Evolutionary conservation across 1,140 invertebrate genomes (phyloP).

Genomic region (Agrypnia vestita): DNA sequence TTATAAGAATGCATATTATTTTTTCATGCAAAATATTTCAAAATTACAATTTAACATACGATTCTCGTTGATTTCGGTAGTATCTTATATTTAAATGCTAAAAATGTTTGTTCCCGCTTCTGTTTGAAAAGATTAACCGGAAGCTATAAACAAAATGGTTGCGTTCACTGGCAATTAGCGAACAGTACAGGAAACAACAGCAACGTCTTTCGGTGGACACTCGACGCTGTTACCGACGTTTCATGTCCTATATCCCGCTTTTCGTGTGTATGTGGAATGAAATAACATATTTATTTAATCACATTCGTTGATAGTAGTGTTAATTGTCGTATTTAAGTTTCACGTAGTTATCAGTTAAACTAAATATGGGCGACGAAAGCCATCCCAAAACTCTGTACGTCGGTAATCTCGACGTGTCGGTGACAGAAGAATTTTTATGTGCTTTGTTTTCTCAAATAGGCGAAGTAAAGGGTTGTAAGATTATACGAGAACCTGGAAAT

Average conservation of each 20-base stretch:
- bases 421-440: conserved; percentile 95
- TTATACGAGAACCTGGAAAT: conserved; percentile 96
- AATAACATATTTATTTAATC: conserved; percentile 69
- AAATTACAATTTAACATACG: too few relatives aligned
- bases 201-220: conserved; percentile 73
- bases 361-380: conserved; percentile 82
- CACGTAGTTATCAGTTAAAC: conserved; percentile 70
- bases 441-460: conserved; percentile 97
- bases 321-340: conserved; percentile 73
- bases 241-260: conserved; percentile 73
- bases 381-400: conserved; percentile 94
- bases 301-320: conserved; percentile 64
- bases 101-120: conserved; percentile 63
- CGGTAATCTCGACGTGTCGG: conserved; percentile 94
- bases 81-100: too few relatives aligned
- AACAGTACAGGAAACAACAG: conserved; percentile 73
- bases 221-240: conserved; percentile 73
- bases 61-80: too few relatives aligned
- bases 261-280: conserved; percentile 73
- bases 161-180: conserved; percentile 73
- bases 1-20: too few relatives aligned
- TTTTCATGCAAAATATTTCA: too few relatives aligned
- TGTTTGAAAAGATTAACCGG: conserved; percentile 70
- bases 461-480: conserved; percentile 97
- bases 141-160: conserved; percentile 70